Base-by-base conservation (phyloP, 2,888 invertebrate genomes). In the Tetropium fuscum region DNA sequence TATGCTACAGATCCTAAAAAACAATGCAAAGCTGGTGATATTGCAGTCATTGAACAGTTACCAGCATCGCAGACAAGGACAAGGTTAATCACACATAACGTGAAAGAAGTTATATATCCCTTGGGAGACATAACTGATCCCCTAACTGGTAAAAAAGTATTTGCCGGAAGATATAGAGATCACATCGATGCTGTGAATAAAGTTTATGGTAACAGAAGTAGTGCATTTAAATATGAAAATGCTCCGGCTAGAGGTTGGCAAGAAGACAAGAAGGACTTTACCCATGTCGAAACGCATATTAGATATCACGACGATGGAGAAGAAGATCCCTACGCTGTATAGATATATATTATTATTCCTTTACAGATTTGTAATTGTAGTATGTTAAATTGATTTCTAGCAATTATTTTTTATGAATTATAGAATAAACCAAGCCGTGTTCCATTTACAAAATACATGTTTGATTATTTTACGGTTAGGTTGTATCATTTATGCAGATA, bases 91-190 rank as follows among this genome's bases (percentile, higher is more conserved):
- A 90, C 92, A 4, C 94, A 95, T 75, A 86, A 88, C 83, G 88
- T 95, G 0, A 85, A 91, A 73, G 88, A 94, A 78, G 87, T 95
- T 3, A 86, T 95, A 10, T 93, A 92, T 80, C 91, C 90, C 1
- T 82, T 90, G 70, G 95, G 95, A 69, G 93, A 95, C 81, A 83
- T 94, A 47, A 91, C 89, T n/a, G 94, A 94, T 81, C 95, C 95
- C 1, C 83, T 95, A 16, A 91, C 92, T 36, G 92, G 91, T 10
- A 93, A 92, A 77, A 90, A 91, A 80, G 89, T 91, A 32, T 88
- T 91, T 0, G 89, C 85, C 47, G 87, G 87, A 61, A 84, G 84
- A 74, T 95, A 91, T 76, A 88, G 94, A 74, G 92, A 93, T 60
- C 87, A 91, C 57, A 85, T 93, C 60, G 90, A 91, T 40, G 86